phyloP scores from a whole-genome alignment of 2,888 invertebrate species.

The Pachymerium ferrugineum region DNA sequence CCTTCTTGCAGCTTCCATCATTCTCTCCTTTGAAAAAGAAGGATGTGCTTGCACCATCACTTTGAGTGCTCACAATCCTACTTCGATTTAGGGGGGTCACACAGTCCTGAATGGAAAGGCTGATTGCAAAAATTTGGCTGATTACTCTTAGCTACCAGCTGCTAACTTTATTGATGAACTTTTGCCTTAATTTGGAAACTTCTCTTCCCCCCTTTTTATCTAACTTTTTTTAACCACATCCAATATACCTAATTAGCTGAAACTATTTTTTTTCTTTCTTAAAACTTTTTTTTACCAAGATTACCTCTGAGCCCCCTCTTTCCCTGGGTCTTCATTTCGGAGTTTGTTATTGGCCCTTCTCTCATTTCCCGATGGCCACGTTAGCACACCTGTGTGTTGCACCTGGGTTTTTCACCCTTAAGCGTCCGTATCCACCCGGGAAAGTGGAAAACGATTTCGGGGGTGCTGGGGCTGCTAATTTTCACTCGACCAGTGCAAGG shows the following conservation, averaged over 20 bases:
- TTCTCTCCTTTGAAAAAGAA: slow-evolving; percentile 1
- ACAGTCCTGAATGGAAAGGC: background rate
- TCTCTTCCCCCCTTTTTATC: background rate
- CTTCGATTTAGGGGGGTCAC: background rate
- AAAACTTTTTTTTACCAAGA: background rate
- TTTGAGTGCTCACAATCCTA: background rate
- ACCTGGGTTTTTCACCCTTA: background rate
- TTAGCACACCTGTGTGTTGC: background rate
- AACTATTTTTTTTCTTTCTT: background rate
- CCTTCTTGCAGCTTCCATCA: slow-evolving; percentile 6
- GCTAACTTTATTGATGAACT: slow-evolving; percentile 6
- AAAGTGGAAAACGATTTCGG: background rate
- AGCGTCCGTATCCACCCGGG: background rate
- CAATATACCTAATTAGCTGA: background rate
- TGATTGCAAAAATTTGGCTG: slow-evolving; percentile 8
- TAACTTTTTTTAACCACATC: background rate
- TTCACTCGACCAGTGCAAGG: background rate
- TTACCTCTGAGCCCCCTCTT: background rate
- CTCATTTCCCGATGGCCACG: background rate
- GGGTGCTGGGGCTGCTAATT: background rate
- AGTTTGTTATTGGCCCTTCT: background rate
- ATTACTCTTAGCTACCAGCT: background rate
- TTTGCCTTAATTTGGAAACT: background rate
- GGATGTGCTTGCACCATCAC: slow-evolving; percentile 8
- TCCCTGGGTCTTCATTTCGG: background rate